A percentile compares a stretch with the other conserved stretches of the same genome.
phyloP scores from a whole-genome alignment of 2,888 invertebrate genomes.

The Holacanthella duospinosa region DNA sequence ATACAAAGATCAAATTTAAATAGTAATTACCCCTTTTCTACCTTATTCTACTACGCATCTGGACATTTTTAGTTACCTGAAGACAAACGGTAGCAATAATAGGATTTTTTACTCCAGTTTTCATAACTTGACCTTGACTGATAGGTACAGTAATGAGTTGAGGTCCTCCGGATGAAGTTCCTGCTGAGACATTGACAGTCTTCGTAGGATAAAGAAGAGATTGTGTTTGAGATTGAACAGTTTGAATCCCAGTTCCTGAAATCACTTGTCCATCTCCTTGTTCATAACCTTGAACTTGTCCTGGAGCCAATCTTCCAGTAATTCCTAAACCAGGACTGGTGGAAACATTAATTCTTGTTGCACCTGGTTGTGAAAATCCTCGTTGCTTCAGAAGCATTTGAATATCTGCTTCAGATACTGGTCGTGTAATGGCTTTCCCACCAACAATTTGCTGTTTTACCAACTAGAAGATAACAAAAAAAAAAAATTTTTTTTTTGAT shows the following conservation, averaged over 20 bases:
- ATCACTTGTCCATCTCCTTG: not conserved
- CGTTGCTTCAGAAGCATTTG: slow-evolving; percentile 33
- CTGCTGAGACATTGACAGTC: not conserved
- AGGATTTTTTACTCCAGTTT: not conserved
- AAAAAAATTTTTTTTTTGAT: not conserved
- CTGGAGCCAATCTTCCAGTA: not conserved
- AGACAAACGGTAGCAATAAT: not conserved
- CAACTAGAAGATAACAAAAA: slow-evolving; percentile 20
- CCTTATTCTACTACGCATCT: not conserved
- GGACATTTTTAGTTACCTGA: not conserved
- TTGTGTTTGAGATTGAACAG: not conserved
- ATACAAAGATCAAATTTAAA: not conserved
- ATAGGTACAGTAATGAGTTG: slow-evolving; percentile 11
- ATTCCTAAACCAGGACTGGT: not conserved
- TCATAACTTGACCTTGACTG: not conserved
- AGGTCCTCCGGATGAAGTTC: not conserved
- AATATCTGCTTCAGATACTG: slow-evolving; percentile 33
- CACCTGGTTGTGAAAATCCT: slow-evolving; percentile 18
- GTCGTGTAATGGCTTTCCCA: slow-evolving; percentile 32
- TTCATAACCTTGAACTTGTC: not conserved
- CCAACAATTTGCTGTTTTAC: slow-evolving; percentile 33
- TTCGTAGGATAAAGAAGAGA: not conserved
- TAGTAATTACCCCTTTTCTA: not conserved
- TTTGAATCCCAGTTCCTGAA: not conserved
- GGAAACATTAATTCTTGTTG: not conserved